Evolutionary conservation across 2,888 invertebrate genomes (phyloP), one percentile per base, ranked within the genome.

Genomic region (Chrysotoxum bicinctum): DNA sequence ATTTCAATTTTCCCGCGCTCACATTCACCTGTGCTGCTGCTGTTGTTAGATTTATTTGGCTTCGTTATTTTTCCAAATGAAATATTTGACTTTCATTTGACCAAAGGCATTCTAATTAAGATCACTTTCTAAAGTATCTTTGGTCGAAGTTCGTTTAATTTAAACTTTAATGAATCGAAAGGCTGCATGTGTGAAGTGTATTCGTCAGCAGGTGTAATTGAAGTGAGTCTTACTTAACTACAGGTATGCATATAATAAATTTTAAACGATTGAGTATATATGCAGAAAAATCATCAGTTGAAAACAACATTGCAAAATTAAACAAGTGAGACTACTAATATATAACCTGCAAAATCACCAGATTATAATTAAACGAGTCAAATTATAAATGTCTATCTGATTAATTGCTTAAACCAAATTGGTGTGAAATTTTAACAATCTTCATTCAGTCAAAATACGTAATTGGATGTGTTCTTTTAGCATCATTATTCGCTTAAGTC

Each of bases 41-140:
- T 35, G 19, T 32, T 43, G 52, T 64, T 19, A 23, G 26, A 23
- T 50, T 52, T 23, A 9, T 10, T 3, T 48, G 48, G 19, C 9
- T 19, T 9, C 35, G 50, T 4, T 48, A 19, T 21, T 45, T 62
- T 54, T 37, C 10, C 10, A 19, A 74, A 40, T 69, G 50, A 54
- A 75, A 75, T 79, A 23, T 68, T 56, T 50, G 75, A 66, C 79
- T 84, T 79, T 79, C 79, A 66, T 75, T 66, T 79, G 75, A 72
- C 75, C 84, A 58, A 84, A 79, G 74, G 54, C 84, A 54, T 68
- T 35, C 45, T 70, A 84, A 84, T 84, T 70, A 79, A 84, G 70
- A 79, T 84, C 79, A 75, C 83, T 84, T 84, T 84, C 83, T 84
- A 83, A 69, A 84, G 48, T 60, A 26, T 12, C 58, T 45, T 7